Conservation (phyloP, 2,888 invertebrate species). For the Hyppa rectilinea region DNA sequence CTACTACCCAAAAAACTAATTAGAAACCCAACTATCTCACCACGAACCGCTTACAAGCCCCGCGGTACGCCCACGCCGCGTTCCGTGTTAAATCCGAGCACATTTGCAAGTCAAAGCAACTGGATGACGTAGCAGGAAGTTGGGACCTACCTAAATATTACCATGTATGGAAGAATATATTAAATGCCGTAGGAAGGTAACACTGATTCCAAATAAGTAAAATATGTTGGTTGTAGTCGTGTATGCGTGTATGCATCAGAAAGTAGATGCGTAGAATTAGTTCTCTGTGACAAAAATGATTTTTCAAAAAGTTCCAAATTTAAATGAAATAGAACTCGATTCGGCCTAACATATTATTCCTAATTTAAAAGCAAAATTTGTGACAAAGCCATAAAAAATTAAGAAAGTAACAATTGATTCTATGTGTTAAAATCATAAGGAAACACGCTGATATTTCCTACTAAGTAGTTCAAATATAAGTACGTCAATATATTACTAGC, state of each 20-base stretch:
- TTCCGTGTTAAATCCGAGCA: constrained; percentile 83
- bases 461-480: too few relatives aligned
- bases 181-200: constrained; percentile 51
- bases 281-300: neutral
- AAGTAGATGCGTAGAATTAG: too few relatives aligned
- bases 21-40: constrained; percentile 35
- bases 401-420: too few relatives aligned
- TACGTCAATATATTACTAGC: too few relatives aligned
- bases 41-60: constrained; percentile 35
- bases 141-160: constrained; percentile 66
- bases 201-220: too few relatives aligned
- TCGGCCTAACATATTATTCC: too few relatives aligned
- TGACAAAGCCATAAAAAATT: too few relatives aligned
- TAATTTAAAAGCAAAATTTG: too few relatives aligned
- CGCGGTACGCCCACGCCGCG: constrained; percentile 78
- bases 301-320: neutral
- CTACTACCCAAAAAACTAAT: constrained; percentile 46
- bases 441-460: too few relatives aligned
- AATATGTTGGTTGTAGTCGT: too few relatives aligned
- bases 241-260: neutral
- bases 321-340: too few relatives aligned
- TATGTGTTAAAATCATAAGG: too few relatives aligned
- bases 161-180: constrained; percentile 66
- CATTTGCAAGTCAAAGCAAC: constrained; percentile 79
- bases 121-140: constrained; percentile 86